Base-by-base conservation (phyloP, 2,888 invertebrate species). In the Dicycla oo region DNA sequence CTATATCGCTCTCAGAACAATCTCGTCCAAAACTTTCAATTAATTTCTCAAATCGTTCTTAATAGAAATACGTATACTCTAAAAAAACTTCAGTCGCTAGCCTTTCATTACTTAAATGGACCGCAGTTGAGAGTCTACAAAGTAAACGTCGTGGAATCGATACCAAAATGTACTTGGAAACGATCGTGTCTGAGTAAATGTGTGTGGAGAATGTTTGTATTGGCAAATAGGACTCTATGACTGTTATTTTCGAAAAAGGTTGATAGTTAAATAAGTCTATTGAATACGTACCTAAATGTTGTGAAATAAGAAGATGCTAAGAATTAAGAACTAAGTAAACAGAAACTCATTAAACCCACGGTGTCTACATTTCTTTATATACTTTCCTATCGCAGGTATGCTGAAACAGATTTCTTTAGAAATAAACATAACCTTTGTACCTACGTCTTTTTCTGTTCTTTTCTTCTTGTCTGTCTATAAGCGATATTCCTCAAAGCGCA, bases 51-150 rank as follows among this genome's bases (percentile, higher is more conserved):
- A 63, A 58, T 34, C 47, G 15, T 20, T 78, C 45, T 43, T 61
- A 20, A 45, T 51, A 23, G 60, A 40, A 34, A 49, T 57, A 43
- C n/a, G n/a, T n/a, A n/a, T n/a, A n/a, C n/a, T n/a, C 38, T 73
- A 5, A 18, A 40, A 61, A 51, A 49, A 4, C 43, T 73, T 38
- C 34, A 45, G 15, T 43, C 18, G 51, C 13, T 20, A 18, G 57
- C 6, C 23, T 69, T 81, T 76, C 62, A 77, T 81, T 77, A 76
- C 65, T 78, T 62, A 65, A 77, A 81, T 78, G 82, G 26, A 38
- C 23, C 64, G 69, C 40, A 26, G 57, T 69, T 15, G 69, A 54
- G 47, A 78, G 43, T 62, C 77, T 69, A 77, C 77, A 30, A 5
- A n/a, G 53, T 53, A 77, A 66, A 60, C 38, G 56, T 5, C 23